Evolutionary conservation across 2,113 vertebrate species (phyloP), one percentile per base, ranked within the genome.

Genomic region (Odontesthes bonariensis): DNA sequence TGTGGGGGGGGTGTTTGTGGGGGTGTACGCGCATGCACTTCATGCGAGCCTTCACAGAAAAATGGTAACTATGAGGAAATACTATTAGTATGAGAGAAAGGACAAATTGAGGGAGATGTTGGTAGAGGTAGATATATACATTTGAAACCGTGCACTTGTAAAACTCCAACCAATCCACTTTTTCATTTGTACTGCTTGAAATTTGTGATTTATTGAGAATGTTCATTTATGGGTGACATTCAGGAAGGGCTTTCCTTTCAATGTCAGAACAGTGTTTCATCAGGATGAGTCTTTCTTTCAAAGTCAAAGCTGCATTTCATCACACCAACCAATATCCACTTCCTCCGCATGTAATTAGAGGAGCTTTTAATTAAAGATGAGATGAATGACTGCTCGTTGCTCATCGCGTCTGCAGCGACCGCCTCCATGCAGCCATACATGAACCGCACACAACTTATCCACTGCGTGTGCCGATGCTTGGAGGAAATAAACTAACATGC

Each of bases 361-460:
- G 73, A 23, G 14, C 66, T 77, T 88, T 89, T 88, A 86, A 92
- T 92, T 88, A 83, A 82, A 71, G 51, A 40, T 23, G 58, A 67
- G 77, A 75, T 69, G 62, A 78, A 60, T 59, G 83, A 84, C 85
- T 22, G 79, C 68, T 66, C n/a, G 66, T 60, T 80, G 84, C 81
- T 70, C 54, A 31, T 80, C 80, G 74, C 49, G 63, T 53, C 49
- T 49, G 35, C 56, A 76, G 51, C 56, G 10, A 12, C 60, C 22
- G 52, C 23, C 27, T 56, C 55, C 6, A 2, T 51, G 33, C 69
- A 23, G 42, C 35, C 16, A 17, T 8, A 42, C 56, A 54, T n/a
- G n/a, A 51, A 5, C 58, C 31, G 64, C 7, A 38, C 12, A 40
- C 14, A 27, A 19, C 38, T 55, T 44, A 17, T 8, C 69, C 27